A percentile compares a stretch with the other conserved stretches of the same genome.
Conservation (phyloP, 2,113 vertebrate species). For the Alectura lathami region DNA sequence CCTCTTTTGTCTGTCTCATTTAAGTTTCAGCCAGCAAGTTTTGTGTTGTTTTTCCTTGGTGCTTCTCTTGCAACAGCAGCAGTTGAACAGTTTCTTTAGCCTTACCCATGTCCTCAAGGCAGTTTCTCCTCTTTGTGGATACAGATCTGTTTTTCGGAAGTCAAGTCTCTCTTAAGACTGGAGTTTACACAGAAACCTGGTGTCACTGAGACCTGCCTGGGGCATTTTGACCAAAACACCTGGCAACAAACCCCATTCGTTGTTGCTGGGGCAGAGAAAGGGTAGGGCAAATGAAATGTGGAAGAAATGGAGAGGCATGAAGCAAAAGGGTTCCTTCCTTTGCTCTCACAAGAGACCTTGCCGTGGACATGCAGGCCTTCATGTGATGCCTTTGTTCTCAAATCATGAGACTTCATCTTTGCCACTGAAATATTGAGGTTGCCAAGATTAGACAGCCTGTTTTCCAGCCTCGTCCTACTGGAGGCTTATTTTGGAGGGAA, state of each 20-base stretch:
- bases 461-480: not conserved
- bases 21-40: not conserved
- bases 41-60: not conserved
- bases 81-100: not conserved
- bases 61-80: not conserved
- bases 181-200: not conserved
- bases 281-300: not conserved
- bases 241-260: not conserved
- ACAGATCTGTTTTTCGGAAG: not conserved
- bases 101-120: not conserved
- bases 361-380: not conserved
- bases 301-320: not conserved
- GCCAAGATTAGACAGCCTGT: not conserved
- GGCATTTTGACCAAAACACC: not conserved
- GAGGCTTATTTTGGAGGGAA: not conserved
- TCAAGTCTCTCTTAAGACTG: not conserved
- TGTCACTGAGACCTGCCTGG: not conserved
- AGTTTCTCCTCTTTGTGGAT: not conserved
- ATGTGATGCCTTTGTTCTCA: not conserved
- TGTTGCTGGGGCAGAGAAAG: not conserved
- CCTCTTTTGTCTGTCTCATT: not conserved
- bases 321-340: not conserved
- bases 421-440: not conserved
- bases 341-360: rapidly evolving
- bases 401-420: not conserved